Base-by-base conservation (phyloP, 2,113 vertebrate species). In the Puntigrus tetrazona region DNA sequence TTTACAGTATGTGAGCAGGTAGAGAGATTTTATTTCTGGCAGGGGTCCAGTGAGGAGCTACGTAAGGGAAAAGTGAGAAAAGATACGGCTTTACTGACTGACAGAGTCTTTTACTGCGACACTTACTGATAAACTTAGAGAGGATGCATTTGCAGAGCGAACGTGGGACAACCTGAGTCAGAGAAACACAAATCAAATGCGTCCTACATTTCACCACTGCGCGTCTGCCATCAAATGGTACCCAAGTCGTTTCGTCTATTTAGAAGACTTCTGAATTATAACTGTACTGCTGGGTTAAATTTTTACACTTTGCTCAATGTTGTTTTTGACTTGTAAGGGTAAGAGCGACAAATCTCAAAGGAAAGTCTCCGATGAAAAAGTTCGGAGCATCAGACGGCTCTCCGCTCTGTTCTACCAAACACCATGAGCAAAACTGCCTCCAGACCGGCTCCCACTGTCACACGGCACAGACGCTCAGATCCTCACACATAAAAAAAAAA, bases 381-480 rank as follows among this genome's bases (percentile, higher is more conserved):
- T 27, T 50, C 18, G 10, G 27, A 80, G 57, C 78, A 80, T 80
- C 78, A 80, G 78, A 65, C 7, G 78, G 7, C 8, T 65, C 57
- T 65, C 16, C 5, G 41, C 18, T 79, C 77, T 61, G 36, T 55
- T 80, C 59, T 27, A 27, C 52, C 77, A 78, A 78, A 78, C 77
- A 81, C 45, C 80, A 82, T 2, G 5, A 82, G 80, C 65, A 55
- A 82, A 70, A 70, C 29, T 55, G 65, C 45, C 80, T 81, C 80
- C 45, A 70, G 80, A 55, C 45, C 65, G 20, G 31, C 65, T 55
- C 22, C 45, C 65, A 70, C 27, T 36, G 25, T 34, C 78, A 45
- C 41, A n/a, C 43, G 10, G 77, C 27, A 16, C 55, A 43, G 38
- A 63, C 77, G 41, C 61, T 82, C 45, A 70, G 80, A 82, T 52